Base-by-base conservation (phyloP, 2,113 vertebrate species). In the Saccopteryx bilineata region DNA sequence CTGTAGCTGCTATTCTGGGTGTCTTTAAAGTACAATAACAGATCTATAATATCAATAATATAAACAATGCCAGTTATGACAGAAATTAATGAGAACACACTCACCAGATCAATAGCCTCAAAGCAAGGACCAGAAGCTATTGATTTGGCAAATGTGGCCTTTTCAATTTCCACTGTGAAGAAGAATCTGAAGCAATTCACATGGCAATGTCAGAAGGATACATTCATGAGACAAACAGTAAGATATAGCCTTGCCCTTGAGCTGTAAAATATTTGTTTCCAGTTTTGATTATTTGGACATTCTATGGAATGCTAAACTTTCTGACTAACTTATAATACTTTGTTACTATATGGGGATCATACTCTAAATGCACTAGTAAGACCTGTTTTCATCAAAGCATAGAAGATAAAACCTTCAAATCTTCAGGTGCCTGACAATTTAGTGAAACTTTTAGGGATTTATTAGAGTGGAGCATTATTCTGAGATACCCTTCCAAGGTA, bases 131-230 rank as follows among this genome's bases (percentile, higher is more conserved):
- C 48, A 87, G 86, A 81, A 90, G 66, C 33, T 82, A 96, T 87
- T 81, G 86, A 95, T 95, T 11, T 90, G 33, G 19, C 48, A 90
- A 87, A 90, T 90, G 52, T 65, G 61, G 4, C 74, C 33, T 79
- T 96, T 83, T 80, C 26, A n/a, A 48, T 68, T 23, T 71, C 17
- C 66, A 28, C 71, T 93, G 79, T 72, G 63, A 33, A 66, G 19
- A 80, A 90, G 10, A 90, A 89, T 56, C 7, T 52, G 58, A 92
- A 87, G 39, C 19, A 46, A 61, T 56, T 85, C 52, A 74, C 9
- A 75, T 66, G 65, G 24, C 79, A 82, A 17, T 11, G 11, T 85
- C 17, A 52, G 0, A 86, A 19, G 48, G 12, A 68, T 48, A 28
- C 3, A 86, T 39, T 93, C 31, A 33, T 18, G 2, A 31, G 31